Base-by-base conservation (phyloP, 1,140 invertebrate species). In the Drosophila micromelanica region DNA sequence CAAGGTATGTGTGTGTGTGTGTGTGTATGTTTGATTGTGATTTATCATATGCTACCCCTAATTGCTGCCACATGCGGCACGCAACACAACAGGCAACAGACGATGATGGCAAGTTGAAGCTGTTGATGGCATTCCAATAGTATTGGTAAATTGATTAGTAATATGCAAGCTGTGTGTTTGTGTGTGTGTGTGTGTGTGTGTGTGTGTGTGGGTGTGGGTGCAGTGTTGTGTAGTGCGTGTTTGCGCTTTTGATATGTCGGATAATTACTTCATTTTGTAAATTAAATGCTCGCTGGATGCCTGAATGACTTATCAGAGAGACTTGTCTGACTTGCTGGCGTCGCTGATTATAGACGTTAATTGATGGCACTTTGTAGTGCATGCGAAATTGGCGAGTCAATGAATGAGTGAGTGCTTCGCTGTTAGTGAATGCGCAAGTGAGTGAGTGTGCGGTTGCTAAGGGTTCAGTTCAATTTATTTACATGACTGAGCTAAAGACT, bases 191-290 rank as follows among this genome's bases (percentile, higher is more conserved):
- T n/a, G n/a, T n/a, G n/a, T n/a, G n/a, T n/a, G n/a, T n/a, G n/a
- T n/a, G n/a, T n/a, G n/a, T n/a, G n/a, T n/a, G n/a, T n/a, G n/a
- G n/a, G n/a, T n/a, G n/a, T n/a, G n/a, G 51, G 45, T 48, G 37
- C 12, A 37, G 49, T 15, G 49, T 17, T 73, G 68, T 67, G 64
- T 57, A 43, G 23, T 46, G 40, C 52, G 56, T 70, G 65, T 82
- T 82, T 78, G 79, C 74, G 65, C 76, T 76, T 84, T 84, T 84
- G 73, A 84, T 84, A 73, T 79, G 71, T 68, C 80, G 52, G 72
- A 68, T 79, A 84, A 84, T 82, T 80, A 78, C 76, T 84, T 84
- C 68, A 79, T 84, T 84, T 73, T 84, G 73, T 65, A 76, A 84
- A 84, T 84, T 84, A 76, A 84, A 79, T 76, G 65, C 38, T 23